Percentiles rank a stretch among this genome's conserved stretches.
These are phyloP conservation scores for Mesocricetus auratus DNA, from an alignment of 2,113 vertebrate species.

Conservation along the genomic window DNA sequence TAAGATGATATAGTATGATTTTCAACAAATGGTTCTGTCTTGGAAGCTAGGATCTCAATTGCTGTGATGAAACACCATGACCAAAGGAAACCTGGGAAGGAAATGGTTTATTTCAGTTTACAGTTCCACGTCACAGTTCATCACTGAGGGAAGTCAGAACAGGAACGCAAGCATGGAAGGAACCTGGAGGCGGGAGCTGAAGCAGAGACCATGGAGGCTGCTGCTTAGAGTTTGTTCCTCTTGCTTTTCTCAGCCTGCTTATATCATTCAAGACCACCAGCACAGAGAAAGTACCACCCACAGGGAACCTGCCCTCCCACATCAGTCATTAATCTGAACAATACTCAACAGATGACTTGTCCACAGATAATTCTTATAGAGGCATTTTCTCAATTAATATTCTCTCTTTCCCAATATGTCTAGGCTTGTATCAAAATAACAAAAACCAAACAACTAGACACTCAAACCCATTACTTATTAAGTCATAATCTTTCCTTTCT, in stretches of 20 bases:
- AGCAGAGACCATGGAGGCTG: neutral
- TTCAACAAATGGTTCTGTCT: neutral
- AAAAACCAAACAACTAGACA: neutral
- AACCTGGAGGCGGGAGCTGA: neutral
- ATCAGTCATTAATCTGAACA: neutral
- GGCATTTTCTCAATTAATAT: neutral
- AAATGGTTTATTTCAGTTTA: neutral
- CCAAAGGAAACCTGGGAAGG: neutral
- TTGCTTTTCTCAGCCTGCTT: neutral
- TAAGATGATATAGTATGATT: neutral
- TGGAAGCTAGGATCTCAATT: neutral
- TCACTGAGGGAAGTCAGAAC: neutral
- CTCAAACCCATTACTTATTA: neutral
- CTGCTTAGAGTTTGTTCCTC: neutral
- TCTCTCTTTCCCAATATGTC: neutral
- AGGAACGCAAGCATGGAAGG: neutral
- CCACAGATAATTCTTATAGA: neutral
- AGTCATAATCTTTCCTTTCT: neutral
- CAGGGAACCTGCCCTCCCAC: neutral
- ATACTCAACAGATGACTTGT: neutral
- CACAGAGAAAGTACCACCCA: neutral
- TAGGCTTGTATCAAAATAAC: neutral
- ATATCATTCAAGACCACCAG: neutral
- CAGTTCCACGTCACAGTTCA: neutral
- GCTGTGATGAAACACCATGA: neutral